Conservation (phyloP, 2,797 vertebrate genomes). For the Tragelaphus oryx region DNA sequence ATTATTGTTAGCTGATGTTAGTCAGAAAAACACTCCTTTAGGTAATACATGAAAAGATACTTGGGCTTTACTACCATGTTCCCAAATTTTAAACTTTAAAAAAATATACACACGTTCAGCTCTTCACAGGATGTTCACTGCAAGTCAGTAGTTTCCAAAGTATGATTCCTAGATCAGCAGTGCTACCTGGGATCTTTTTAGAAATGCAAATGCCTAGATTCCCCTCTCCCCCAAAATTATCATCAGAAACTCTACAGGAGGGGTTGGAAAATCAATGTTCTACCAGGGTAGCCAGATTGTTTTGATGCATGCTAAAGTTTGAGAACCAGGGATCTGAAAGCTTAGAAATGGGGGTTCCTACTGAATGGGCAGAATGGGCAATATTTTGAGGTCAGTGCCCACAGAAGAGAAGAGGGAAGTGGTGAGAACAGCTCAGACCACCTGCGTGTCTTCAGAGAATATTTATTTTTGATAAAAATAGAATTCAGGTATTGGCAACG, state of each 20-base stretch:
- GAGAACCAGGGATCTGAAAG: neutral
- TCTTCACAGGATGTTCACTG: neutral
- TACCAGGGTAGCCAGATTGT: neutral
- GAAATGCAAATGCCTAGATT: neutral
- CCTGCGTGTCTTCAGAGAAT: neutral
- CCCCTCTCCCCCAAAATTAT: too few relatives aligned
- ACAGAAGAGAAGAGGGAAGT: rapidly evolving
- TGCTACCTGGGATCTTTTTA: neutral
- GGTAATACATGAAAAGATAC: neutral
- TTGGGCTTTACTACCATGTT: neutral
- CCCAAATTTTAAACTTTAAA: neutral
- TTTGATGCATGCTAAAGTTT: neutral
- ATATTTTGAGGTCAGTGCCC: neutral
- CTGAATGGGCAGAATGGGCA: neutral
- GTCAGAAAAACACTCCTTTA: neutral
- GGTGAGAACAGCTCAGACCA: neutral
- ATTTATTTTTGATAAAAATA: neutral
- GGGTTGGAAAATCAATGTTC: neutral
- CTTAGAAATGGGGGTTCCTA: neutral
- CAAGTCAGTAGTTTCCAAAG: neutral
- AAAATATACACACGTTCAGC: neutral
- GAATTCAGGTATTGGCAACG: neutral
- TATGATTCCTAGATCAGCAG: neutral
- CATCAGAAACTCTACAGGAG: neutral
- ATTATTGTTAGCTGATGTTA: neutral